Evolutionary conservation across 2,797 vertebrate genomes (phyloP), one percentile per base, ranked within the genome.

Genomic region (Gymnocypris eckloni): DNA sequence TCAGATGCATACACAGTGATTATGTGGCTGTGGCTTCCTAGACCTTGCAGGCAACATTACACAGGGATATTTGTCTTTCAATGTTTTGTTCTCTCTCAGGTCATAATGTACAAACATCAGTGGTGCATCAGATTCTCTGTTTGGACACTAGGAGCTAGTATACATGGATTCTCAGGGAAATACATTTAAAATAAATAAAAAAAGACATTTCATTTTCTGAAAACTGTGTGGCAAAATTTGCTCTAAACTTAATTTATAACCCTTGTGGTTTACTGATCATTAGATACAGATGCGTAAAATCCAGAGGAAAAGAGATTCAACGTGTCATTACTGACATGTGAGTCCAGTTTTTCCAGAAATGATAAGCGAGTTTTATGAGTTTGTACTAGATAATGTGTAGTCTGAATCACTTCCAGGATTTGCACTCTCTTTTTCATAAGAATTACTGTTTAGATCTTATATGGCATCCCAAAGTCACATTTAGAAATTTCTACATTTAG

Each of bases 271-370:
- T 50, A 69, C 28, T 81, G 12, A 12, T 22, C 10, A 22, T 69
- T 10, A 50, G 45, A 66, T 66, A 76, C 28, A 71, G 25, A 39
- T 43, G 13, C 41, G 3, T 67, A 52, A 67, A 54, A 67, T 69
- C 15, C 43, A 28, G 45, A 77, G n/a, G 6, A 22, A 76, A 69
- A 41, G 50, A 10, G 15, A 69, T 20, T 18, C 11, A 78, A 28
- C 54, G 15, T 50, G 20, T n/a, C n/a, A 45, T 43, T 25, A 52
- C 50, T 70, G 45, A 61, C 43, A 84, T 54, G 72, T 83, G 56
- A 66, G 20, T 66, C 25, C 28, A 52, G 37, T 41, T 48, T 80
- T 77, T 69, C 48, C 37, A 78, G 64, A 39, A 84, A 72, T 72
- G 20, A 39, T 22, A 41, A 41, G 12, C 13, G 1, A 75, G 25